Evolutionary conservation across 2,113 vertebrate species (phyloP), one percentile per base, ranked within the genome.

Genomic region (Cyanoderma ruficeps): DNA sequence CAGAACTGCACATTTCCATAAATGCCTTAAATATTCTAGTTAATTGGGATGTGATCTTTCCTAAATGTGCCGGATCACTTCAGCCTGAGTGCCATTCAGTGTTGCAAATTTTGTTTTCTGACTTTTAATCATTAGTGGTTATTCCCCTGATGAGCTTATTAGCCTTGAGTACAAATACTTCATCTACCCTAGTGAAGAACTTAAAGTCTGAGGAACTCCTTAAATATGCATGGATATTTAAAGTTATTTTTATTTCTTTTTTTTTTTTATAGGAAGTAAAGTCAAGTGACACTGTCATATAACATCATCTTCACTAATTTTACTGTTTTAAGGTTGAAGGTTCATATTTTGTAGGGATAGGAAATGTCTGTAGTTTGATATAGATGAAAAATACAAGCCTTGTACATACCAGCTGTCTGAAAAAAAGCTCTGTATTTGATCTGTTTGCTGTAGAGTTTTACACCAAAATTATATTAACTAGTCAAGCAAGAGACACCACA

Each of bases 101-200:
- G 59, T 2, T 83, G 75, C 71, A 92, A 87, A 88, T 95, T 70
- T 70, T 92, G 63, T 86, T 94, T 90, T 59, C 76, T 87, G 92
- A 64, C 88, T 95, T 78, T 8, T 64, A 86, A 81, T 94, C 64
- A 11, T 86, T 93, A 90, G n/a, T 74, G 64, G 42, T 84, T 96
- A 67, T 88, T 96, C 76, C 65, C 76, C 72, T 78, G 92, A 52
- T 91, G 85, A 93, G 87, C 72, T 86, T 83, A 70, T 83, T 96
- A 92, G 76, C 71, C 71, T 78, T 67, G 60, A 90, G 92, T 90
- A 63, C 68, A 88, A 92, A 80, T 52, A 64, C 60, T 88, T 86
- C 33, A 50, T 88, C 37, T 88, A 70, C 64, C 71, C 52, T 41
- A 60, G 31, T 44, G 47, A 95, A 78, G 63, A 77, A 37, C 35